Evolutionary conservation across 1,140 invertebrate genomes (phyloP), one percentile per base, ranked within the genome.

Genomic region (Hetaerina americana): DNA sequence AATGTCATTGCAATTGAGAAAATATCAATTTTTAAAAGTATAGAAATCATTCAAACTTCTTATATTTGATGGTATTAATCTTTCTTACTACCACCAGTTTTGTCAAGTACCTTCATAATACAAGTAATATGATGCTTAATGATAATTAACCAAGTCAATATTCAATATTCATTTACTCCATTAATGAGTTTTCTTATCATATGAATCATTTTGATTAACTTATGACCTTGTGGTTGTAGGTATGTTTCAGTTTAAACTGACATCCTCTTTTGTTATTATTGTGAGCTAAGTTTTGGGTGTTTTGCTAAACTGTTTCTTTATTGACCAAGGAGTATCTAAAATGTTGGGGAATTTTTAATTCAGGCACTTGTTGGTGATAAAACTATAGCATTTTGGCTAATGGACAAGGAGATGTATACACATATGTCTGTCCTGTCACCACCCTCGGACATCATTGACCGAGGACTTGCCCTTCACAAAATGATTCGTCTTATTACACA

Each of bases 401-500:
- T 99, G 97, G 98, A 99, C 81, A 97, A 97, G 78, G 94, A 97
- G 78, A 99, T 99, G 96, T 98, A 99, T 78, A 91, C 92, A 0
- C 89, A 94, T 79, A 99, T 98, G 96, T 96, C 95, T 28, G 84
- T 83, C 0, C 0, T 91, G 1, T 92, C 90, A 71, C 85, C 85
- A 5, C 81, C 86, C 0, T 90, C 86, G 73, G 74, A 88, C 0
- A 86, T 96, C 26, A 90, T 99, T 68, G 93, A 92, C 79, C 85
- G 97, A 24, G 97, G 98, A 1, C 87, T 99, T 66, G 93, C 97
- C 27, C 84, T 99, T 68, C 97, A 99, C 78, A 99, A 99, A 84
- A 89, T 99, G 83, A 99, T 99, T 75, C 86, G 96, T 0, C 86
- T 99, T 0, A 87, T 99, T 40, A 99, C 97, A 0, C 92, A 98